phyloP scores from a whole-genome alignment of 2,797 vertebrate genomes.

The Spinus pinus region DNA sequence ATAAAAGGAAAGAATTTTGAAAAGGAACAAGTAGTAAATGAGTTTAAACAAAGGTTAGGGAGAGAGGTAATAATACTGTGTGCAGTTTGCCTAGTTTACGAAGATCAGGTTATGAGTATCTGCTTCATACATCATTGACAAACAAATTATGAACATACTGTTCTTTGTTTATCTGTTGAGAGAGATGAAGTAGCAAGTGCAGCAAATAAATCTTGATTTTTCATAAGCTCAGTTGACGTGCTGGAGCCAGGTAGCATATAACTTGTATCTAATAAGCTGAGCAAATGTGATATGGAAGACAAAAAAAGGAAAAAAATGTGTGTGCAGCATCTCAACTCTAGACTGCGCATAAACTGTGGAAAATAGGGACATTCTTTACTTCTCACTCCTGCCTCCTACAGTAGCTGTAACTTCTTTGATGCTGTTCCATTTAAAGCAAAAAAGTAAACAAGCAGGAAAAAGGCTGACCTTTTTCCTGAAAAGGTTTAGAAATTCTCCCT shows the following conservation, averaged over 20 bases:
- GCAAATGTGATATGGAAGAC: not conserved
- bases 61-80: constrained; percentile 8
- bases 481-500: not conserved
- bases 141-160: constrained; percentile 74
- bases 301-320: not conserved
- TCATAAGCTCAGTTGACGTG: constrained; percentile 66
- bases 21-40: not conserved
- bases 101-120: constrained; percentile 63
- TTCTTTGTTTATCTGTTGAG: constrained; percentile 74
- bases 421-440: not conserved
- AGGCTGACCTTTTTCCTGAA: too few species aligned
- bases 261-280: constrained; percentile 64
- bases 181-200: constrained; percentile 67
- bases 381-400: not conserved
- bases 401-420: not conserved
- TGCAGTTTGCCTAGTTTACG: constrained; percentile 44
- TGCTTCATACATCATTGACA: constrained; percentile 75
- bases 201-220: constrained; percentile 77
- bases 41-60: not conserved
- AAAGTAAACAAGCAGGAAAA: not conserved
- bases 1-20: not conserved
- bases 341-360: not conserved
- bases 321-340: not conserved
- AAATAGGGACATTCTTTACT: not conserved
- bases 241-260: constrained; percentile 62